Base-by-base conservation (phyloP, 2,113 vertebrate genomes). In the Calypte anna region DNA sequence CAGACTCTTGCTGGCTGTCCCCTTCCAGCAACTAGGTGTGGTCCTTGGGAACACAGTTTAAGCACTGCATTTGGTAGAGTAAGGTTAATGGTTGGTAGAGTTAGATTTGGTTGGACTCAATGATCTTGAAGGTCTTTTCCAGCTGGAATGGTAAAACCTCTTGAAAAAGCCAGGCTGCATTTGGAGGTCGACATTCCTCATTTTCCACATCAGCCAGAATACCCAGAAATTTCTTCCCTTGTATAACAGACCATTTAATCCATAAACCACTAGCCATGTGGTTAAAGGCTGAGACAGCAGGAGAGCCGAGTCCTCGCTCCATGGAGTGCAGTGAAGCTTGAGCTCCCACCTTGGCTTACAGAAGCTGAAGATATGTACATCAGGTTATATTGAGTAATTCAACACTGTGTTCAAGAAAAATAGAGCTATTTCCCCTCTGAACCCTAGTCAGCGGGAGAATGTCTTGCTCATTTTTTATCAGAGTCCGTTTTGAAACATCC, bases 391-490 rank as follows among this genome's bases (percentile, higher is more conserved):
- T 58, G 51, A 91, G 62, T 55, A 85, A 92, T 78, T 80, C 76
- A 92, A 73, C 67, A 59, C 27, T 7, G 18, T 19, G 20, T 77
- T 73, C 61, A 88, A 88, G 79, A 68, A 88, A 94, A 86, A 94
- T 3, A 93, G 24, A 95, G 54, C 57, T 15, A 5, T 96, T 95
- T 97, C 58, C 64, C 90, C 68, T 68, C 2, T 2, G 57, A 91
- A 74, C 30, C 57, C 64, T 53, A 93, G 72, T 78, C 76, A 69
- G 82, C 61, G 1, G 82, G 76, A 94, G 82, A 72, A 94, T 68
- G 90, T 93, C 79, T 94, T 91, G 61, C 57, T 91, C n/a, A 64
- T 73, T 90, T 93, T 92, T 94, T 68, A 81, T 91, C 69, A 73
- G 75, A 94, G 82, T 86, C 72, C 78, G 43, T 74, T 95, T 83